Conservation (phyloP, 1,140 invertebrate species). For the Euborellia annulipes region DNA sequence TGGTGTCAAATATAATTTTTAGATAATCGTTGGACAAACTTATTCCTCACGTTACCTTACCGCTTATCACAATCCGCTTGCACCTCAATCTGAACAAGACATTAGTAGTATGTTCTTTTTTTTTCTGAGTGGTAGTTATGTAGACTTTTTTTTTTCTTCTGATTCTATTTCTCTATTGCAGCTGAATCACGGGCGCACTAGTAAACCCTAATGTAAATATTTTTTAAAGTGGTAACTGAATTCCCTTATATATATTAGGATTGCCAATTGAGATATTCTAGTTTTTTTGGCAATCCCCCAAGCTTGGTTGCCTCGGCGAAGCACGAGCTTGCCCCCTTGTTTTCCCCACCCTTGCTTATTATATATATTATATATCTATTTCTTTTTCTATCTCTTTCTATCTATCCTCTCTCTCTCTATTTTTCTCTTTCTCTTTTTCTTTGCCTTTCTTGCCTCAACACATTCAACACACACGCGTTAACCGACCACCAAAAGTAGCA, state of each 20-base stretch:
- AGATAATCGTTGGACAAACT: too few species aligned
- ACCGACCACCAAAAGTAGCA: too few species aligned
- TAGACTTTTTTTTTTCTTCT: too few species aligned
- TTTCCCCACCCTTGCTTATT: constrained; percentile 4
- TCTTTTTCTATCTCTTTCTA: constrained; percentile 3
- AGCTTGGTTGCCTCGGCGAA: background rate
- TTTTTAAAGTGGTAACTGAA: background rate
- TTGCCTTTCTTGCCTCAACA: constrained; percentile 7
- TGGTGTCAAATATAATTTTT: too few species aligned
- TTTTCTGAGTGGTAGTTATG: background rate
- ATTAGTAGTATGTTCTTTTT: constrained; percentile 2
- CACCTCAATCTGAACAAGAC: too few species aligned
- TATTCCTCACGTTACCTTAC: too few species aligned
- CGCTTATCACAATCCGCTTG: too few species aligned
- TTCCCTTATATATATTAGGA: background rate
- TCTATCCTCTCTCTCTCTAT: constrained; percentile 14
- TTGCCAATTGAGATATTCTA: background rate
- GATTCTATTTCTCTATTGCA: constrained; percentile 10
- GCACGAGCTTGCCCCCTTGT: constrained; percentile 4
- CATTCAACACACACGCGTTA: too few species aligned
- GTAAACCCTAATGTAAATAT: constrained; percentile 1
- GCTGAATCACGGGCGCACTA: constrained; percentile 6
- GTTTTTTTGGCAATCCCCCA: background rate
- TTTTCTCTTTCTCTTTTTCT: constrained; percentile 9
- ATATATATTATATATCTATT: background rate